Evolutionary conservation across 2,797 vertebrate genomes (phyloP), one percentile per base, ranked within the genome.

Genomic region (Anas acuta): DNA sequence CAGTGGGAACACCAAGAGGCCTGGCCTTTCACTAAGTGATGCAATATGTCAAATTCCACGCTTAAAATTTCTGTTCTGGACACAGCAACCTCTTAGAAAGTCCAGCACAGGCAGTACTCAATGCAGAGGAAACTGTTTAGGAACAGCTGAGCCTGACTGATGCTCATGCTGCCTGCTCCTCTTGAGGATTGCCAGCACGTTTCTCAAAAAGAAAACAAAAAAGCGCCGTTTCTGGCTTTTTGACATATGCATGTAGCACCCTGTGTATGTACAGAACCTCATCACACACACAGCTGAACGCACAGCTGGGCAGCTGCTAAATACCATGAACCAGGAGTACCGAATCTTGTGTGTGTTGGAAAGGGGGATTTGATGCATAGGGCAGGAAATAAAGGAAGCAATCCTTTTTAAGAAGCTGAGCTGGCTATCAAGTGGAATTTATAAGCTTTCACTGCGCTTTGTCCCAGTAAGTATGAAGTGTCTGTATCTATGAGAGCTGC

Each of bases 211-310:
- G 25, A 49, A 67, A 13, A 53, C 43, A 45, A 28, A 14, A 65
- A 45, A 51, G 32, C 17, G 9, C 16, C 53, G 5, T 8, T 83
- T 54, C 49, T 91, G 64, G 13, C 41, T 70, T 75, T 76, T 67
- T 7, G 6, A 4, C 32, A 13, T 7, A 26, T 17, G 4, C 39
- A 45, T 19, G 20, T 26, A 67, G 32, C 0, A 0, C 4, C 45
- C 41, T 53, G 1, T 3, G 39, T 58, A 49, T 6, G 6, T 17
- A 17, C 65, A 35, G 41, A 45, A 20, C 56, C 32, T 86, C 51
- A 37, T 10, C 3, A 2, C 0, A 60, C 21, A 3, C 21, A 2
- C 13, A 5, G 54, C 26, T 0, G 4, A 49, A 18, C 7, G 32
- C 2, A 4, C 33, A 51, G 7, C 41, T 81, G 37, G 45, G 23